Percentiles rank a stretch among this genome's conserved stretches.
These are phyloP conservation scores for Vipera latastei DNA, from an alignment of 2,797 vertebrate species.

Conservation along the genomic window DNA sequence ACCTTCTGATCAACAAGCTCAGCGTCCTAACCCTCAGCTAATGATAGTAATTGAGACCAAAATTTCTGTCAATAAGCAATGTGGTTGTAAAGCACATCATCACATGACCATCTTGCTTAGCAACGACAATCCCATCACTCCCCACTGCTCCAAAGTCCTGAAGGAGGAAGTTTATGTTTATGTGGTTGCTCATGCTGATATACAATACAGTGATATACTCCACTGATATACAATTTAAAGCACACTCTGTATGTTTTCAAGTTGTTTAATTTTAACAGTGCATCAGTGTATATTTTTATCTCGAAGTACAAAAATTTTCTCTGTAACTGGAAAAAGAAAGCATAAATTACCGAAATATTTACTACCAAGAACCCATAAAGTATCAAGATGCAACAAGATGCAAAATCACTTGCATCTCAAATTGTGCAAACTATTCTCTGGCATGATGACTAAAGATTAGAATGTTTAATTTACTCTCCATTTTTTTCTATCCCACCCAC, in stretches of 20 bases:
- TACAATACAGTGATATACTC: no score
- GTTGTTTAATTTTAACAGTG: neutral
- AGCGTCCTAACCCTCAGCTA: no score
- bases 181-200: neutral
- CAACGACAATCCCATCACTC: neutral
- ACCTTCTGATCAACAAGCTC: no score
- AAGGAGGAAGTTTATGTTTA: neutral
- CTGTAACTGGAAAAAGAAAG: neutral
- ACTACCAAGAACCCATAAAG: neutral
- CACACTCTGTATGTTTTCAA: neutral
- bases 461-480: neutral
- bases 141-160: neutral
- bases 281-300: neutral
- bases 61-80: neutral
- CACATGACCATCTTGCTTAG: neutral
- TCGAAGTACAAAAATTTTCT: rapidly evolving
- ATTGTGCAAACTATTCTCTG: neutral
- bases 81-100: neutral
- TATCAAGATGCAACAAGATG: neutral
- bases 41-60: neutral
- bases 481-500: neutral
- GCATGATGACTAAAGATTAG: neutral
- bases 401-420: neutral
- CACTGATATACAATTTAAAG: neutral
- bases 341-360: neutral